Evolutionary conservation across 2,888 invertebrate species (phyloP).

Genomic region (Therioaphis trifolii): DNA sequence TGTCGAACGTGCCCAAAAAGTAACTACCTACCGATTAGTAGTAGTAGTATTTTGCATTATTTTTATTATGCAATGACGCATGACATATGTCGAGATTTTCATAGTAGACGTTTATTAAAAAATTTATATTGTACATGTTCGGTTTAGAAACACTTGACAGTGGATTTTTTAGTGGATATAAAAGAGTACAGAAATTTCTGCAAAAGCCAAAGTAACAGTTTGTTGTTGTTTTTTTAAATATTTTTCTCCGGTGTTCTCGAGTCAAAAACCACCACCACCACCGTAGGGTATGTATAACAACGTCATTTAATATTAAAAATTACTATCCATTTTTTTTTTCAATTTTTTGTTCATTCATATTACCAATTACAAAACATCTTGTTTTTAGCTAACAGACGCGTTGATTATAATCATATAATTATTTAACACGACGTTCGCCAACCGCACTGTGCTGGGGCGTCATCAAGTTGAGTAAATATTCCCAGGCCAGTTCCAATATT

Average conservation of each 20-base stretch:
- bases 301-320: not conserved
- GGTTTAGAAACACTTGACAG: not conserved
- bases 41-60: not conserved
- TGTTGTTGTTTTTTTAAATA: not conserved
- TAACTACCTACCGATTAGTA: not conserved
- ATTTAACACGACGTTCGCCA: too few relatives aligned
- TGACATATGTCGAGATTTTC: conserved; percentile 21
- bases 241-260: not conserved
- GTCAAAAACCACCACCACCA: conserved; percentile 5
- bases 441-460: too few relatives aligned
- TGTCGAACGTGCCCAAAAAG: not conserved
- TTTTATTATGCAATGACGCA: not conserved
- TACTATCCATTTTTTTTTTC: too few relatives aligned
- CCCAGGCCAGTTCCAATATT: too few relatives aligned
- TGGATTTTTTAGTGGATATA: not conserved
- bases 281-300: not conserved
- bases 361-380: too few relatives aligned
- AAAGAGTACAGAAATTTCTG: not conserved
- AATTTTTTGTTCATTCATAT: too few relatives aligned
- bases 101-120: conserved; percentile 39
- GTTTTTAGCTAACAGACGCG: too few relatives aligned
- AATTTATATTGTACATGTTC: conserved; percentile 5
- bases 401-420: too few relatives aligned
- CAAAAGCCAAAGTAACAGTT: not conserved
- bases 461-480: too few relatives aligned